phyloP scores from a whole-genome alignment of 2,888 invertebrate species.

The Diloba caeruleocephala region DNA sequence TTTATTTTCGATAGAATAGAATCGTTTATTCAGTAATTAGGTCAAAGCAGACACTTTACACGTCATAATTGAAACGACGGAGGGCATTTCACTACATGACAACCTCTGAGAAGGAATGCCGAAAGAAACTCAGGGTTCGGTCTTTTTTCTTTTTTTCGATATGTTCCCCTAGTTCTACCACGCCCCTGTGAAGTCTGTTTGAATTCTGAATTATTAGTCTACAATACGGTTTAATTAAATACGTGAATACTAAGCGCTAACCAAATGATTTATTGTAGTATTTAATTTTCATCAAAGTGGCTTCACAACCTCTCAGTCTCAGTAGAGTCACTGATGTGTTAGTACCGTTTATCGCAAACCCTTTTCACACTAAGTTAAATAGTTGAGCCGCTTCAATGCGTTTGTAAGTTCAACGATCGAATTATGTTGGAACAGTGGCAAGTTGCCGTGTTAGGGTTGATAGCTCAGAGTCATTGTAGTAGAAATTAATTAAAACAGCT shows the following conservation, averaged over 20 bases:
- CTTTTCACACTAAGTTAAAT: constrained; percentile 16
- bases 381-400: constrained; percentile 8
- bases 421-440: neutral
- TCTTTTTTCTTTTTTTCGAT: no score
- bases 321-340: constrained; percentile 10
- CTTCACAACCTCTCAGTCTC: constrained; percentile 1
- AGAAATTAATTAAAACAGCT: constrained; percentile 26
- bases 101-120: no score
- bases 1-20: no score
- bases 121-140: no score
- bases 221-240: constrained; percentile 25
- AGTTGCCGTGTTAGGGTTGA: constrained; percentile 2
- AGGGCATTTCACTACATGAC: no score
- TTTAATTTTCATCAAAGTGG: constrained; percentile 33
- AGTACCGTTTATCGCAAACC: constrained; percentile 13
- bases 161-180: no score
- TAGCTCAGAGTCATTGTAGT: constrained; percentile 19
- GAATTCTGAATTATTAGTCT: constrained; percentile 3
- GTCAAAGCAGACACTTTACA: no score
- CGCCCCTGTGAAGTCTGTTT: constrained; percentile 25
- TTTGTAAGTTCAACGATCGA: constrained; percentile 19
- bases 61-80: no score
- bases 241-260: constrained; percentile 20
- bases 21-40: no score
- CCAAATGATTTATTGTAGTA: constrained; percentile 30